Evolutionary conservation across 2,797 vertebrate genomes (phyloP).

Genomic region (Oceanodroma leucorhoa): DNA sequence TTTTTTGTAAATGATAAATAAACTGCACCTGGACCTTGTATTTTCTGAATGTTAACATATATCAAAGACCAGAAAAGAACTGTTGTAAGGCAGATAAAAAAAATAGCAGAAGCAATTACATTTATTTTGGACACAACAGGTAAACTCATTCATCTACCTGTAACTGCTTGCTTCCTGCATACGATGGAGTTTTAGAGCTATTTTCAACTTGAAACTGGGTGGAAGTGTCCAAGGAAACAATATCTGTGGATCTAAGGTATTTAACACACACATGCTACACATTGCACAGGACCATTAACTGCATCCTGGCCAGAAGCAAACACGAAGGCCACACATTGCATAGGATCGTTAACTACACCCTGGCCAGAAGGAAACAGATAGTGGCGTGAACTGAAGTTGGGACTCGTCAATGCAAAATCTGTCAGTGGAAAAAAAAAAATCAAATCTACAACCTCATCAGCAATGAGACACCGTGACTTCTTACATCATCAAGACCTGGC

Average conservation of each 20-base stretch:
- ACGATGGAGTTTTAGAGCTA: background rate
- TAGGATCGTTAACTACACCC: accelerated
- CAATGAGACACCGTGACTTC: background rate
- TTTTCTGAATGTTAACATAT: background rate
- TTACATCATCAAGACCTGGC: background rate
- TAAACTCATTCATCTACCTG: background rate
- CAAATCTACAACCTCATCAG: background rate
- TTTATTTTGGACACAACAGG: background rate
- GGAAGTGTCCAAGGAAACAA: background rate
- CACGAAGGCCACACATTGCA: background rate
- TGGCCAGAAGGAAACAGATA: background rate
- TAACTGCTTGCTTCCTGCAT: background rate
- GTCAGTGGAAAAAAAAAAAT: accelerated
- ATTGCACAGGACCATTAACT: background rate
- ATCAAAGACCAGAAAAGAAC: background rate
- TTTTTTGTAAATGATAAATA: background rate
- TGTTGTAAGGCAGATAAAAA: background rate
- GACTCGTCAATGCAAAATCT: background rate
- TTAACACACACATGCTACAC: background rate
- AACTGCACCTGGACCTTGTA: background rate
- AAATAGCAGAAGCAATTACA: background rate
- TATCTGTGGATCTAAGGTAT: background rate
- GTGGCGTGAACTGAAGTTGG: background rate
- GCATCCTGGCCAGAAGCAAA: background rate
- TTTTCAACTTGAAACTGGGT: background rate